A percentile compares a stretch with the other conserved stretches of the same genome.
Conservation (phyloP, 2,888 invertebrate species). For the Drosophila meridiana region DNA sequence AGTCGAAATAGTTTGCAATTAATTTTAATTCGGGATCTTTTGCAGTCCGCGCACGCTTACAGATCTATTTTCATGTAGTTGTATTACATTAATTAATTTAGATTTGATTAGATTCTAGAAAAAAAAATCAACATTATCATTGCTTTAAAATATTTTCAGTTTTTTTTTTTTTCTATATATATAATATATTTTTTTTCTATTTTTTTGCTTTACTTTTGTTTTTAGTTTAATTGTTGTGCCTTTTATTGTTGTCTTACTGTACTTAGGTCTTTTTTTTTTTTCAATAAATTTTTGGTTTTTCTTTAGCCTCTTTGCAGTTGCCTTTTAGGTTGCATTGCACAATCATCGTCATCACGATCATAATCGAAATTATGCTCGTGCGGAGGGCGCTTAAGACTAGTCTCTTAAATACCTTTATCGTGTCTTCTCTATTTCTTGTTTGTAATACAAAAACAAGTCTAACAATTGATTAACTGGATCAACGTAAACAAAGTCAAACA, state of each 20-base stretch:
- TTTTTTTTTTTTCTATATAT: slow-evolving; percentile 17
- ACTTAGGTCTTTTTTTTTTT: slow-evolving; percentile 3
- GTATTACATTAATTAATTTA: slow-evolving; percentile 37
- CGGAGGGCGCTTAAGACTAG: slow-evolving; percentile 59
- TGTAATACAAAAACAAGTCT: slow-evolving; percentile 50
- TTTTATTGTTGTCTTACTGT: slow-evolving; percentile 35
- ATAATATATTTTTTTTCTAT: slow-evolving; percentile 10
- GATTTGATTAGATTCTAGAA: slow-evolving; percentile 60
- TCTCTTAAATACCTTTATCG: slow-evolving; percentile 15
- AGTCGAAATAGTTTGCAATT: slow-evolving; percentile 61
- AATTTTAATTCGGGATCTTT: slow-evolving; percentile 47
- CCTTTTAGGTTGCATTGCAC: slow-evolving; percentile 51
- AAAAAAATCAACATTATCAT: slow-evolving; percentile 60
- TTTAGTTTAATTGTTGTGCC: slow-evolving; percentile 26
- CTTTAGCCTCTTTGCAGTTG: slow-evolving; percentile 53
- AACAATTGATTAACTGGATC: slow-evolving; percentile 45
- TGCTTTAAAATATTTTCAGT: slow-evolving; percentile 70
- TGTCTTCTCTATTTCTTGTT: not conserved
- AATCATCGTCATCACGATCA: slow-evolving; percentile 13
- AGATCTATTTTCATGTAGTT: slow-evolving; percentile 42
- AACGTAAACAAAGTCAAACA: slow-evolving; percentile 28
- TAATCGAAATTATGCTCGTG: slow-evolving; percentile 32
- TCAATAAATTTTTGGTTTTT: not conserved
- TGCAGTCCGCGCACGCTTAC: slow-evolving; percentile 41
- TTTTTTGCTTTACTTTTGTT: slow-evolving; percentile 14